Base-by-base conservation (phyloP, 30 jellyfish, hydroid and myxozoan species). In the Aurelia sp. region DNA sequence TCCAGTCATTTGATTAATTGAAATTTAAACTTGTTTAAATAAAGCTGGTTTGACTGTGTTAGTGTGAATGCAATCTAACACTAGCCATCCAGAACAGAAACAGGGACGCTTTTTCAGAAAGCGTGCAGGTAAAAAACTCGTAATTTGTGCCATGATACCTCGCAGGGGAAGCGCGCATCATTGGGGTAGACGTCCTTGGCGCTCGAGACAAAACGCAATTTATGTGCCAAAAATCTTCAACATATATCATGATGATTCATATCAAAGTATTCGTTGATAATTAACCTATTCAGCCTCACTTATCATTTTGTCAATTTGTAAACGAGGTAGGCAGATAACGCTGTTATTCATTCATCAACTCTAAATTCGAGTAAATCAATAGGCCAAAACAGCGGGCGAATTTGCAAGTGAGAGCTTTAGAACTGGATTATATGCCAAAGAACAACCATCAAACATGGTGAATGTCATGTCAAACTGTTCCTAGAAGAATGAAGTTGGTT, bases 371-470 rank as follows among this genome's bases (percentile, higher is more conserved):
- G 27, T 20, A 20, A 58, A 58, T 17, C 67, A 16, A 20, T 58
- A 58, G 67, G 67, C 33, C 33, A 1, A 27, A 27, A 27, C 33
- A 27, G 2, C 33, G 33, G 33, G 33, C 33, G 33, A 27, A 27
- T 27, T 27, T 27, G 33, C 33, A 0, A 2, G 33, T 27, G 33
- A 27, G 2, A 27, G 33, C 2, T 58, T 58, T 4, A 2, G 27
- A 58, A 58, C 13, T 58, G 21, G 27, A 58, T 58, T 58, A 20
- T 58, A 58, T 58, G 67, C 67, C 67, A 58, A 58, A 58, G 67
- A 58, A 3, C 67, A 3, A 20, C 67, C 5, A 15, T 58, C 21
- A 58, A 58, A 20, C 27, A 20, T 58, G 51, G 8, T 40, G 51
- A 40, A 40, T 40, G 10, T 40, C 10, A 40, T 40, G 3, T 40